phyloP scores from a whole-genome alignment of 2,797 vertebrate genomes.

The Glyptemys insculpta region DNA sequence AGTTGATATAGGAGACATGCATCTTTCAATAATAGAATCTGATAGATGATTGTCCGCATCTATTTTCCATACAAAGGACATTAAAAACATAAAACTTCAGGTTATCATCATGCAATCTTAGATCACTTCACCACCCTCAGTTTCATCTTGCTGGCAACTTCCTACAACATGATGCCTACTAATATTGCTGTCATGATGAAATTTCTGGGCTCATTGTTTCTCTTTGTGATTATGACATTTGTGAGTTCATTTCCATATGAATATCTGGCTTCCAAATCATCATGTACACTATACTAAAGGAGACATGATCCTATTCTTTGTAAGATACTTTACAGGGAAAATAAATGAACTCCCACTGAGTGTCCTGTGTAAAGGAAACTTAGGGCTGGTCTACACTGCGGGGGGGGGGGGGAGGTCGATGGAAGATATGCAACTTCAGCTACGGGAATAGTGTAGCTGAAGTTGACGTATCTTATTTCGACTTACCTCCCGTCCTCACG shows the following conservation, averaged over 20 bases:
- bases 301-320: background rate
- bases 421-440: too few species aligned
- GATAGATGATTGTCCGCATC: background rate
- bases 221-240: background rate
- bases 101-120: background rate
- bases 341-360: fast-evolving
- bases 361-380: background rate
- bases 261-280: background rate
- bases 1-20: background rate
- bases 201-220: background rate
- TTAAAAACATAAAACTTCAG: background rate
- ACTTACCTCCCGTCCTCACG: too few species aligned
- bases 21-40: background rate
- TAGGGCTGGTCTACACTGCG: too few species aligned
- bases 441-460: too few species aligned
- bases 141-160: background rate
- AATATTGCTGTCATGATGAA: background rate
- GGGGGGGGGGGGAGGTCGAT: too few species aligned
- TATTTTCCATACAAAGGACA: too few species aligned
- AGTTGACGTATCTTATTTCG: too few species aligned
- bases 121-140: background rate
- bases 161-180: background rate
- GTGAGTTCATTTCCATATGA: background rate
- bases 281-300: background rate
- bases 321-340: background rate